phyloP scores from a whole-genome alignment of 2,888 invertebrate species.

The Agrotis segetum region DNA sequence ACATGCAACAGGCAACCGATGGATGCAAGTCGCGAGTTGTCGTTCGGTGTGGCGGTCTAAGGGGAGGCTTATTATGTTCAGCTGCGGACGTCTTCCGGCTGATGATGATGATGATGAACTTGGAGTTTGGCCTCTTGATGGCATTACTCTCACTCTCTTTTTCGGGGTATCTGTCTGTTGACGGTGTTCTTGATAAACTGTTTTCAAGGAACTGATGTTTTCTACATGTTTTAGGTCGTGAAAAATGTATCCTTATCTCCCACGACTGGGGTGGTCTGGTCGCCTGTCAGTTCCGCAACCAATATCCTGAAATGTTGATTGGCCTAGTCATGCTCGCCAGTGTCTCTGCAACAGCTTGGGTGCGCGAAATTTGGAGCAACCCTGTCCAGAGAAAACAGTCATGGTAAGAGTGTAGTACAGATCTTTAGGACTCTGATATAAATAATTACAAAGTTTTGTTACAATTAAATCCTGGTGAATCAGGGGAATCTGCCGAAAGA shows the following conservation, averaged over 20 bases:
- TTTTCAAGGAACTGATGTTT: no score
- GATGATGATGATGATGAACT: not conserved
- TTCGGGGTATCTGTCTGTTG: not conserved
- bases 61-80: no score
- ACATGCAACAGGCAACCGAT: no score
- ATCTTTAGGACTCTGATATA: no score
- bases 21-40: no score
- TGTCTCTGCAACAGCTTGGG: constrained; percentile 86
- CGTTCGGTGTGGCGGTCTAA: no score
- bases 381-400: constrained; percentile 84
- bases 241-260: constrained; percentile 90
- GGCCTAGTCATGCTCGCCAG: constrained; percentile 91
- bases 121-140: not conserved
- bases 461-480: no score
- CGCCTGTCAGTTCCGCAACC: constrained; percentile 89
- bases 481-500: no score
- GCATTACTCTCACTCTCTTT: no score
- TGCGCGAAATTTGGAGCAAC: constrained; percentile 78
- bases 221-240: constrained; percentile 78
- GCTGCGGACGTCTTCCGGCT: no score
- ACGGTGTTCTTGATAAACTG: not conserved
- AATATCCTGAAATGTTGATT: constrained; percentile 89
- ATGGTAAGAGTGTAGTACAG: constrained; percentile 78
- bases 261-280: constrained; percentile 94
- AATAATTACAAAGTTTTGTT: no score